Evolutionary conservation across 2,113 vertebrate genomes (phyloP).

Genomic region (Tetrao urogallus): DNA sequence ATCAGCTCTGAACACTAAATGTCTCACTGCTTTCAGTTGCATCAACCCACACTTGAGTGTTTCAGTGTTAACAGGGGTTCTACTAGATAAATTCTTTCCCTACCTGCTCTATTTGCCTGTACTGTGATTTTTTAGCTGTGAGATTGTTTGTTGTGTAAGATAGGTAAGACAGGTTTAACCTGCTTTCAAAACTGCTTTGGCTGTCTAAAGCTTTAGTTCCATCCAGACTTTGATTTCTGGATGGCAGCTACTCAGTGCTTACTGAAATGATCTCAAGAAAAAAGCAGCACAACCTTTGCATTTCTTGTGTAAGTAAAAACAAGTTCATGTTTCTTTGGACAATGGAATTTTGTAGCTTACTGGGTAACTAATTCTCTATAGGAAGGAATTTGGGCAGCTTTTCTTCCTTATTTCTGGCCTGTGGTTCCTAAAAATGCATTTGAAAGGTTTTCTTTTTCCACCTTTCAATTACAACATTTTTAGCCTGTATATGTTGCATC

Average conservation of each 20-base stretch:
- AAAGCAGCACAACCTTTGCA: not conserved
- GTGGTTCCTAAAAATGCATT: not conserved
- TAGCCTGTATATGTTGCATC: not conserved
- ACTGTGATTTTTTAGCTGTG: not conserved
- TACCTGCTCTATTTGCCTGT: not conserved
- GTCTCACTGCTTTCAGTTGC: not conserved
- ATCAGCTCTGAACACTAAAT: not conserved
- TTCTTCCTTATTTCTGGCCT: not conserved
- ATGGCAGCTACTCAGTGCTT: not conserved
- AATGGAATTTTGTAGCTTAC: not conserved
- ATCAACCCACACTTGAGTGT: not conserved
- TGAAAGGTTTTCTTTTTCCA: not conserved
- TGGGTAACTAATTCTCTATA: not conserved
- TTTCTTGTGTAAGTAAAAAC: not conserved
- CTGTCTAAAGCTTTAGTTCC: not conserved
- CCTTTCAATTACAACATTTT: not conserved
- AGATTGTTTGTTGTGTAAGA: not conserved
- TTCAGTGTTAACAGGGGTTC: not conserved
- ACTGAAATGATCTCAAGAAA: not conserved
- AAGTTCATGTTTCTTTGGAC: not conserved
- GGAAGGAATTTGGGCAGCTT: not conserved
- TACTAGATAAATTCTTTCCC: not conserved
- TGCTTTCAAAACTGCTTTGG: not conserved
- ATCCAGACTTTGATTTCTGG: not conserved
- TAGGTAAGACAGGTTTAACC: not conserved